Base-by-base conservation (phyloP, 2,888 invertebrate genomes). In the Osmoderma eremita region DNA sequence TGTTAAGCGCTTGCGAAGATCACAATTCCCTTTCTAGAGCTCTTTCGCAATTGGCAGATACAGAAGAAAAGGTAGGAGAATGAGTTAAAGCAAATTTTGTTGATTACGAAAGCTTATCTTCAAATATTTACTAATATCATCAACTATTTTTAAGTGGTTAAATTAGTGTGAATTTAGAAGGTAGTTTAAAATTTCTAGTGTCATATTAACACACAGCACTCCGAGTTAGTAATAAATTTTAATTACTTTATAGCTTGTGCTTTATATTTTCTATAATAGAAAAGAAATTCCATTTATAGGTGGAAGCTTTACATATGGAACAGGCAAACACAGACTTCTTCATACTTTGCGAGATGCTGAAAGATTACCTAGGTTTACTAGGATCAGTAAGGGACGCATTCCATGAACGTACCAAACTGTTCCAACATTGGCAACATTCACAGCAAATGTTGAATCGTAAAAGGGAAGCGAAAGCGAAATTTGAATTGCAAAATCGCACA, bases 351-450 rank as follows among this genome's bases (percentile, higher is more conserved):
- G 98, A 98, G 84, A 90, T 96, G 78, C 86, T 98, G 65, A 95
- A 97, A 79, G 98, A 98, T 82, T 97, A 98, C 81, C 89, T 98
- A 63, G 91, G 93, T 0, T 87, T 98, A 13, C 90, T 98, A 73
- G 93, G 92, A 12, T 91, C 97, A 51, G 94, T 97, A 65, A 94
- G 97, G 83, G 96, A 90, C 72, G 90, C 68, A 78, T 88, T 91
- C 76, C 91, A 91, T 71, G 91, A 91, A 81, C 84, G 91, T 73
- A 91, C 91, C 12, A 92, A 91, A 84, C 87, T 94, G 13, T 98
- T 97, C 84, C 98, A 98, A 83, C 93, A 92, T 78, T 98, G 98
- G 96, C 97, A 99, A 80, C 95, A 97, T 80, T 94, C 98, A 30
- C 96, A 98, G 82, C 91, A 94, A 84, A 95, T 93, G 84, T 83